Conservation (phyloP, 2,888 invertebrate species). For the Drosophila siamana region DNA sequence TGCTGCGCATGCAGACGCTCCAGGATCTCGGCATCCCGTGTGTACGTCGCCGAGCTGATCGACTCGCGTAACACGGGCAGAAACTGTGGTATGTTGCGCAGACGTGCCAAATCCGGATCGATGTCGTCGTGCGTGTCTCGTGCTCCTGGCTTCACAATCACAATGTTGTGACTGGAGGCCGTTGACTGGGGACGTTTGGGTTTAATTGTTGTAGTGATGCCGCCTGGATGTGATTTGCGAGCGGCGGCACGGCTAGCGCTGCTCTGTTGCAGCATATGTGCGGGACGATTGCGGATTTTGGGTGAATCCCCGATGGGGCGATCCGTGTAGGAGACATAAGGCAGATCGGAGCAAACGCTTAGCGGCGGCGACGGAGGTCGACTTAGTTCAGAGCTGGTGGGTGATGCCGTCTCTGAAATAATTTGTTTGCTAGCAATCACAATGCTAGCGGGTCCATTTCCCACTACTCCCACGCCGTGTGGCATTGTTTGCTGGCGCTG, state of each 20-base stretch:
- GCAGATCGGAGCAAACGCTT: constrained; percentile 94
- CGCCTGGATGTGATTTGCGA: constrained; percentile 80
- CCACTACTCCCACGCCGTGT: neutral
- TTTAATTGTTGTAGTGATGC: constrained; percentile 76
- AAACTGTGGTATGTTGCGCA: constrained; percentile 94
- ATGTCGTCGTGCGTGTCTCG: constrained; percentile 88
- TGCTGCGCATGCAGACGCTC: constrained; percentile 89
- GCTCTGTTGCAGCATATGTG: constrained; percentile 66
- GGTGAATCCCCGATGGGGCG: constrained; percentile 96
- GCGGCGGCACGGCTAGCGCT: constrained; percentile 68
- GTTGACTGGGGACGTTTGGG: constrained; percentile 86
- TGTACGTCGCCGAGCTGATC: constrained; percentile 89
- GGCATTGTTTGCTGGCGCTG: constrained; percentile 35
- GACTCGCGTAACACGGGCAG: constrained; percentile 96
- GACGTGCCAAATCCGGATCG: constrained; percentile 87
- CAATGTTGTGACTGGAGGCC: constrained; percentile 89
- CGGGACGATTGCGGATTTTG: constrained; percentile 88
- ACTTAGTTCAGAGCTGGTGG: constrained; percentile 84
- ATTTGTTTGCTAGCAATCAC: constrained; percentile 71
- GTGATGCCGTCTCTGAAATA: constrained; percentile 76
- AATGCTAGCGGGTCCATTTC: constrained; percentile 60
- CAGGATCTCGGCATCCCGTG: constrained; percentile 94
- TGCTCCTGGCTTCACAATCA: constrained; percentile 91
- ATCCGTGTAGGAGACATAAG: constrained; percentile 96
- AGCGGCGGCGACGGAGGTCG: constrained; percentile 92